A percentile compares a stretch with the other conserved stretches of the same genome.
These are phyloP conservation scores for Cataglyphis albicans DNA, from an alignment of 2,888 invertebrate genomes.

Conservation along the genomic window DNA sequence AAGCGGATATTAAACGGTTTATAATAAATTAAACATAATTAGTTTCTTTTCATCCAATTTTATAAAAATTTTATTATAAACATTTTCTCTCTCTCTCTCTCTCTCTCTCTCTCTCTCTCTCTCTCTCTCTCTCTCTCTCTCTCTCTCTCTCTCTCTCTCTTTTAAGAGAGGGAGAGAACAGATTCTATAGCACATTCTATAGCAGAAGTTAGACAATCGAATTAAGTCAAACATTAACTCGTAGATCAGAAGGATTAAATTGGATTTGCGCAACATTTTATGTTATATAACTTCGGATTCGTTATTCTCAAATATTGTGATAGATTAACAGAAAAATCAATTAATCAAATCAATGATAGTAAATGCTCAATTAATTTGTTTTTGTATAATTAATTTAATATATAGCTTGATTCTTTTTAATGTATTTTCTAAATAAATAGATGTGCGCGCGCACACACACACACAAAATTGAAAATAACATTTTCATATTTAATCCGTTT, in stretches of 20 bases:
- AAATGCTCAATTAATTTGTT: background rate
- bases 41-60: background rate
- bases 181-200: background rate
- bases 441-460: too few relatives aligned
- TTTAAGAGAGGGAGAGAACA: background rate
- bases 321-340: background rate
- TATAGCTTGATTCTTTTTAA: background rate
- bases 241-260: background rate
- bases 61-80: background rate
- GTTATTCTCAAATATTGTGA: background rate
- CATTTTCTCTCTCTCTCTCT: too few relatives aligned
- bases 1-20: background rate
- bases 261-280: background rate
- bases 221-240: slow-evolving; percentile 1
- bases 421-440: background rate
- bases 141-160: too few relatives aligned
- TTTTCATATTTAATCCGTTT: background rate
- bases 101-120: too few relatives aligned
- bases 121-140: too few relatives aligned
- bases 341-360: background rate
- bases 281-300: background rate
- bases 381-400: background rate
- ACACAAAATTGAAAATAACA: background rate
- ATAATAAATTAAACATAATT: background rate
- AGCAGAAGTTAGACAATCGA: background rate